Percentiles rank a stretch among this genome's conserved stretches.
Evolutionary conservation across 2,113 vertebrate genomes (phyloP).

Genomic region (Hypocryptadius cinnamomeus): DNA sequence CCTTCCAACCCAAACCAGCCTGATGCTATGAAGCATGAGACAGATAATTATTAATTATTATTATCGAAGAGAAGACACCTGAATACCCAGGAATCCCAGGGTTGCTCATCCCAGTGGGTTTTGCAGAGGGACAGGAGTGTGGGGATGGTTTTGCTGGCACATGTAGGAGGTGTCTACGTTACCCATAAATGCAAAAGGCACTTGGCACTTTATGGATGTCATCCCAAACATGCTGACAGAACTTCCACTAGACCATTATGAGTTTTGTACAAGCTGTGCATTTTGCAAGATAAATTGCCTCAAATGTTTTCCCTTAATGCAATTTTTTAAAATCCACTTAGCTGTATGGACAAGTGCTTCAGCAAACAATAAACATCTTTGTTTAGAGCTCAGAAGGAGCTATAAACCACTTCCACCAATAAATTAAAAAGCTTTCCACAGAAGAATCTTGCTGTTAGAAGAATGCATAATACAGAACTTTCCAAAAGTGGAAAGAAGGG

Average conservation of each 20-base stretch:
- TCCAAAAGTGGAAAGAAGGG: neutral
- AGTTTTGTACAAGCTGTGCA: neutral
- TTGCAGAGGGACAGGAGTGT: neutral
- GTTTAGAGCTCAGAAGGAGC: constrained; percentile 9
- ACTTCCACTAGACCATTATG: neutral
- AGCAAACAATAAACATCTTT: neutral
- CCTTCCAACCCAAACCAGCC: neutral
- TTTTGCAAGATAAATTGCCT: neutral
- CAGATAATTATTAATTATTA: neutral
- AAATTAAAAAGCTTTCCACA: neutral
- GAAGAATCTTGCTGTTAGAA: neutral
- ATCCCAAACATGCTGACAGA: constrained; percentile 19
- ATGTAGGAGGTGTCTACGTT: neutral
- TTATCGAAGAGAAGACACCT: neutral
- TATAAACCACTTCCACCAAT: constrained; percentile 22
- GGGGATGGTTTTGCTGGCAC: neutral
- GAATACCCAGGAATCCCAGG: neutral
- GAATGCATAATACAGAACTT: neutral
- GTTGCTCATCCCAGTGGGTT: neutral
- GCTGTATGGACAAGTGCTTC: constrained; percentile 1
- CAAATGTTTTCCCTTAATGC: neutral
- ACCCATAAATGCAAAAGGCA: neutral
- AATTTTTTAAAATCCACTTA: constrained; percentile 19
- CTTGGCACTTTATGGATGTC: neutral
- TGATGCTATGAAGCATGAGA: neutral